Base-by-base conservation (phyloP, 2,888 invertebrate species). In the Ornithoptera priamus region DNA sequence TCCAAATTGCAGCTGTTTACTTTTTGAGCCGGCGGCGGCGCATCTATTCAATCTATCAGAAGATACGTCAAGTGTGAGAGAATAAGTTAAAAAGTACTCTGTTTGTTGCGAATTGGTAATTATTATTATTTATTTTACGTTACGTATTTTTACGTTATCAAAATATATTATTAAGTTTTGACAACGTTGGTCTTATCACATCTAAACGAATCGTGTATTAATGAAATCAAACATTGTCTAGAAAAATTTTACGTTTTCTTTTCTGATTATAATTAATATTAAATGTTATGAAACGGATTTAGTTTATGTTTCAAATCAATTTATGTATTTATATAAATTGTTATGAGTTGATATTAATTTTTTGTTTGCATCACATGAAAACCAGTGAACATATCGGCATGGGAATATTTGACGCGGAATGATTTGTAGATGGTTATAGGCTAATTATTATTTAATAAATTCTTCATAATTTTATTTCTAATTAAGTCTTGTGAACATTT, bases 1-100 rank as follows among this genome's bases (percentile, higher is more conserved):
- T 88, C 87, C 85, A 86, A 88, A 89, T 85, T 85, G 89, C 90
- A 91, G 91, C 90, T 91, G 90, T 86, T 89, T 83, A 83, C 78
- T 84, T 82, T 75, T 75, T 72, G 75, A 77, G 73, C 76, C 77
- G 76, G 73, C 74, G 67, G 62, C 74, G 66, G 62, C 65, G 71
- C 73, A 77, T 75, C 75, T 75, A 77, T 78, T 74, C 70, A 71
- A 72, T 74, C 71, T 72, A 76, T 77, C 72, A 70, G 73, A 39
- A 62, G 61, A 65, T 71, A 64, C 66, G 66, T 70, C 58, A 67
- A 70, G 58, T 66, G 62, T 63, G 53, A 57, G 24, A 60, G 53
- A 69, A 65, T 69, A 64, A 61, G 56, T 67, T 56, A 22, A 58
- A 53, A 58, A 22, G 22, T 58, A 58, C 22, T 53, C 53, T 53